Base-by-base conservation (phyloP, 2,797 vertebrate species). In the Onychomys arenicola region DNA sequence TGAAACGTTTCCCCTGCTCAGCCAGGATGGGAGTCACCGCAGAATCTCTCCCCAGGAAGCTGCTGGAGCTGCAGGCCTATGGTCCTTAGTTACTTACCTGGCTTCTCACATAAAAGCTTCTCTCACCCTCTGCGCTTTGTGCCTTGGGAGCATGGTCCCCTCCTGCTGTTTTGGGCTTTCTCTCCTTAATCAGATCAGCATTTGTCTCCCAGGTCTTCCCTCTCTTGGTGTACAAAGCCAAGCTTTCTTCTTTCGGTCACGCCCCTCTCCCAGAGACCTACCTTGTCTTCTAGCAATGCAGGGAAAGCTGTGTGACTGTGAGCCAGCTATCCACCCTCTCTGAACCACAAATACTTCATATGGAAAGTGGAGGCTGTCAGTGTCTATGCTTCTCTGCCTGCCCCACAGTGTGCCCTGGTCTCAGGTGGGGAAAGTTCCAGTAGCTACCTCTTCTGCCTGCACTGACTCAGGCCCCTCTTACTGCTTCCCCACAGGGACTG, bases 401-500 rank as follows among this genome's bases (percentile, higher is more conserved):
- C 14, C 23, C 46, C 32, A 9, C 27, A 52, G 40, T 40, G 32
- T 1, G 65, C 61, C 6, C 1, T 34, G 19, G 32, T 23, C 57
- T 67, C 63, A 4, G 43, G 17, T 1, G 3, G 17, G n/a, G 43
- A 73, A 49, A 1, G 0, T 57, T n/a, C 1, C 0, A 2, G 29
- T 13, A 2, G 5, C 11, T 7, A 0, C 77, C 59, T 19, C 27
- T 71, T 17, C 92, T 1, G 0, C 63, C 49, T 5, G 0, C 49
- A 1, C 92, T 94, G 88, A 96, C 69, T 52, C 14, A 1, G 16
- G 59, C 27, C 32, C 69, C 34, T 93, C 83, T 91, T 10, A 0
- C 87, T 82, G 73, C 83, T 96, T 96, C 55, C 96, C 96, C 96
- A 95, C 98, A 99, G 99, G 98, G 99, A 99, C 98, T 99, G 99